These are phyloP conservation scores for Eupithecia exiguata DNA, from an alignment of 2,888 invertebrate genomes.

Conservation along the genomic window DNA sequence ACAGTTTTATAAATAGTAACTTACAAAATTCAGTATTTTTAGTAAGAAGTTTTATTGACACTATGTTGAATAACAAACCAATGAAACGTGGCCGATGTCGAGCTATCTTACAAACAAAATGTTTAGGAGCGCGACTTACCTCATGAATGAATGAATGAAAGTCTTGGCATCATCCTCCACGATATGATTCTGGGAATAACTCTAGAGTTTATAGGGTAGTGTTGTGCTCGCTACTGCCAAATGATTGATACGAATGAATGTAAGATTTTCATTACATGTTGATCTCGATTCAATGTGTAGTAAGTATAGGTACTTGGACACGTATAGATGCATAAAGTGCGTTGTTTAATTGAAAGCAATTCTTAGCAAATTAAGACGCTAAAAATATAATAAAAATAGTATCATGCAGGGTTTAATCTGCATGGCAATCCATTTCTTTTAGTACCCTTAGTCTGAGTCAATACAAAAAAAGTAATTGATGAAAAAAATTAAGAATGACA, in stretches of 20 bases:
- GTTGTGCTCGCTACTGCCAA: not conserved
- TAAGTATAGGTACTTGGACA: not conserved
- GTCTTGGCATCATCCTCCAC: slow-evolving; percentile 54
- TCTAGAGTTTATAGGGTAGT: slow-evolving; percentile 48
- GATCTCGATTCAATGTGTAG: not conserved
- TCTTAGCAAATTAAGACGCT: not conserved
- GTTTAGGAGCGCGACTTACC: slow-evolving; percentile 30
- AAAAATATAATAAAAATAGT: not conserved
- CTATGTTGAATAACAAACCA: slow-evolving; percentile 54
- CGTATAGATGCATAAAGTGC: not conserved
- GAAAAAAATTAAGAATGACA: too few species aligned
- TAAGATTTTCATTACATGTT: not conserved
- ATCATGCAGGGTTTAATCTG: not conserved
- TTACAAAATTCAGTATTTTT: slow-evolving; percentile 26
- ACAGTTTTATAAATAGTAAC: too few species aligned
- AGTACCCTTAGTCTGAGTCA: too few species aligned
- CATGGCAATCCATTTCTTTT: too few species aligned
- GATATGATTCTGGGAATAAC: slow-evolving; percentile 76
- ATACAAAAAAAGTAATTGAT: too few species aligned
- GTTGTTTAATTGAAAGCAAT: not conserved
- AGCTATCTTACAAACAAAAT: slow-evolving; percentile 35
- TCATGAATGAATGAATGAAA: slow-evolving; percentile 76
- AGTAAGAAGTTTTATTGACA: slow-evolving; percentile 47
- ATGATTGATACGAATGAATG: not conserved
- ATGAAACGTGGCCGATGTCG: slow-evolving; percentile 48